These are phyloP conservation scores for Caenorhabditis zanzibari DNA, from an alignment of 2,888 invertebrate genomes.

Conservation along the genomic window DNA sequence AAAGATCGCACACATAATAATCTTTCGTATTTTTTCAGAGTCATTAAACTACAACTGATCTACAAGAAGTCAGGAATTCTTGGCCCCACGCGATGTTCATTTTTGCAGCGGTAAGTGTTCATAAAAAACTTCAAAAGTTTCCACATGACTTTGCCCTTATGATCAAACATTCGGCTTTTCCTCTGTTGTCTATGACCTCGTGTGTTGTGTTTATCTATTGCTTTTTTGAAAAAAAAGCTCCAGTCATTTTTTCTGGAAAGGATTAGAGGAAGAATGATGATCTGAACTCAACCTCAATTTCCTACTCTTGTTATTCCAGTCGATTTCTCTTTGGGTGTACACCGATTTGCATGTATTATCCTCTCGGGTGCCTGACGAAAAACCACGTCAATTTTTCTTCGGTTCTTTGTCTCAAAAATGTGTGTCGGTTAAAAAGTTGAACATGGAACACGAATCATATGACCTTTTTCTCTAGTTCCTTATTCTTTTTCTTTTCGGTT, in stretches of 20 bases:
- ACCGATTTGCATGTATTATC: slow-evolving; percentile 55
- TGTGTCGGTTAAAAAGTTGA: not conserved
- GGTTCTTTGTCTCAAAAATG: not conserved
- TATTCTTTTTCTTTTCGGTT: no score
- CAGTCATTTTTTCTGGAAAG: not conserved
- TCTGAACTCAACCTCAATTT: not conserved
- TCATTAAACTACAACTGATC: slow-evolving; percentile 24
- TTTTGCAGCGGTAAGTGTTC: slow-evolving; percentile 57
- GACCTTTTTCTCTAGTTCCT: not conserved
- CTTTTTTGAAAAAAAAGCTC: not conserved
- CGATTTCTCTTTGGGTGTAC: not conserved
- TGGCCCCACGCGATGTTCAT: slow-evolving; percentile 39
- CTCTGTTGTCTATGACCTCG: slow-evolving; percentile 39
- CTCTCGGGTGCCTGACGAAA: not conserved
- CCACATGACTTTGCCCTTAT: slow-evolving; percentile 47
- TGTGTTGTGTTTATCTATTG: slow-evolving; percentile 50
- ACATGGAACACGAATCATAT: not conserved
- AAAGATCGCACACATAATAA: no score
- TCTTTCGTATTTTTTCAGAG: slow-evolving; percentile 37
- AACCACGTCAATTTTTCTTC: not conserved
- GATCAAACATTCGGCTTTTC: slow-evolving; percentile 56
- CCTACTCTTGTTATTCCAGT: not conserved
- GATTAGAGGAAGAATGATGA: not conserved
- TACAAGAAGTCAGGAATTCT: slow-evolving; percentile 1
- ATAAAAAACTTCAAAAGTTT: not conserved